phyloP scores from a whole-genome alignment of 2,113 vertebrate species.

The Arothron firmamentum region DNA sequence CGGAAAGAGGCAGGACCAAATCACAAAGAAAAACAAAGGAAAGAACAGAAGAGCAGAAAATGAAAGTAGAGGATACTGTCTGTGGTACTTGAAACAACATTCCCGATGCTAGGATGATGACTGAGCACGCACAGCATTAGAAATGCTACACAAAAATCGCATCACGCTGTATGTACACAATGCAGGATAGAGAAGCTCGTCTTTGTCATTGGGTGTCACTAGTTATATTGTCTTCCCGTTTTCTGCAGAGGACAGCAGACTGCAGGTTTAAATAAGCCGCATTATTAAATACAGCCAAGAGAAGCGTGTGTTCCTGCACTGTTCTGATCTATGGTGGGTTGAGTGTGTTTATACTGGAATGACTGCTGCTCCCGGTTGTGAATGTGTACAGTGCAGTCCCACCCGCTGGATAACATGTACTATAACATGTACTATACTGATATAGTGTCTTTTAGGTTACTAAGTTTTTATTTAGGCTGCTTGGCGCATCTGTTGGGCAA shows the following conservation, averaged over 20 bases:
- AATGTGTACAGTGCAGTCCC: conserved; percentile 56
- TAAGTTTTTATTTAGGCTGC: conserved; percentile 76
- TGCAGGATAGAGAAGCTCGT: conserved; percentile 68
- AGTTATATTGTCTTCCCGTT: conserved; percentile 62
- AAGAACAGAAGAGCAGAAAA: conserved; percentile 12
- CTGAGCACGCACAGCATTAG: conserved; percentile 66
- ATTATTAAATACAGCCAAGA: conserved; percentile 66
- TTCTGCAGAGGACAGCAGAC: conserved; percentile 56
- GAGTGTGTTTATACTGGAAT: conserved; percentile 66
- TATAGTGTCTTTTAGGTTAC: conserved; percentile 73
- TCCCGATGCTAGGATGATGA: conserved; percentile 67
- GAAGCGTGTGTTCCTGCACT: conserved; percentile 74
- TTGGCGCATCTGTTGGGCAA: conserved; percentile 72
- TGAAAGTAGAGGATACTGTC: conserved; percentile 50
- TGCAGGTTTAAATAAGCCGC: conserved; percentile 62
- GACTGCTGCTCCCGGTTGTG: conserved; percentile 62
- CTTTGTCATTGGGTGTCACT: conserved; percentile 53
- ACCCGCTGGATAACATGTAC: conserved; percentile 71
- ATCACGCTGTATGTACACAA: conserved; percentile 72
- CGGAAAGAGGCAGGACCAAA: conserved; percentile 58
- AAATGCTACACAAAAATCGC: conserved; percentile 75
- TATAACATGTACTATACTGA: conserved; percentile 72
- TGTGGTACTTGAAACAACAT: conserved; percentile 68
- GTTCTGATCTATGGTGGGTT: conserved; percentile 50
- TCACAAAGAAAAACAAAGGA: conserved; percentile 53